phyloP scores from a whole-genome alignment of 2,888 invertebrate genomes.

The Microctonus brassicae region DNA sequence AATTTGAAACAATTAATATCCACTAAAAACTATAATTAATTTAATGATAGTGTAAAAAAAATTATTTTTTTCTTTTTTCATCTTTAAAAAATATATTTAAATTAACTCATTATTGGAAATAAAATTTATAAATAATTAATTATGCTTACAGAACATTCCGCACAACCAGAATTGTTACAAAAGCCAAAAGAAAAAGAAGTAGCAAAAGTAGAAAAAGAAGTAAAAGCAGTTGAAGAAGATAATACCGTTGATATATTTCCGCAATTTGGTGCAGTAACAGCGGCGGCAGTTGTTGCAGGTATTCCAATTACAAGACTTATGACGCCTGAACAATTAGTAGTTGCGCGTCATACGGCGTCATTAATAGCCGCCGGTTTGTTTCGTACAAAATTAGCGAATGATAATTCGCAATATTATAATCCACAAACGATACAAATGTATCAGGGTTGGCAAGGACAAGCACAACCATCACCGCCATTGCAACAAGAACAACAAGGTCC shows the following conservation, averaged over 20 bases:
- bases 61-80: no score
- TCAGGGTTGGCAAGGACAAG: conserved; percentile 69
- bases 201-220: no score
- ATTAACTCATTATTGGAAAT: no score
- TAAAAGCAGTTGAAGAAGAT: conserved; percentile 74
- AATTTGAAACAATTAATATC: no score
- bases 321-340: conserved; percentile 71
- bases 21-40: no score
- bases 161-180: conserved; percentile 67
- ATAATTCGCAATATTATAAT: conserved; percentile 76
- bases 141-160: no score
- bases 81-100: no score
- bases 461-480: conserved; percentile 72
- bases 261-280: conserved; percentile 64
- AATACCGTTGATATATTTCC: conserved; percentile 71
- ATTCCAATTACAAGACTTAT: conserved; percentile 73
- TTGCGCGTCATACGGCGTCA: conserved; percentile 69
- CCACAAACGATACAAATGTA: conserved; percentile 74
- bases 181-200: no score
- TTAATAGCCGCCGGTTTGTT: conserved; percentile 73
- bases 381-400: conserved; percentile 72
- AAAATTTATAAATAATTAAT: no score
- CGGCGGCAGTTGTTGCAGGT: conserved; percentile 72
- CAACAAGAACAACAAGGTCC: conserved; percentile 54
- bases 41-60: no score